phyloP scores from a whole-genome alignment of 2,113 vertebrate species.

The Corapipo altera region DNA sequence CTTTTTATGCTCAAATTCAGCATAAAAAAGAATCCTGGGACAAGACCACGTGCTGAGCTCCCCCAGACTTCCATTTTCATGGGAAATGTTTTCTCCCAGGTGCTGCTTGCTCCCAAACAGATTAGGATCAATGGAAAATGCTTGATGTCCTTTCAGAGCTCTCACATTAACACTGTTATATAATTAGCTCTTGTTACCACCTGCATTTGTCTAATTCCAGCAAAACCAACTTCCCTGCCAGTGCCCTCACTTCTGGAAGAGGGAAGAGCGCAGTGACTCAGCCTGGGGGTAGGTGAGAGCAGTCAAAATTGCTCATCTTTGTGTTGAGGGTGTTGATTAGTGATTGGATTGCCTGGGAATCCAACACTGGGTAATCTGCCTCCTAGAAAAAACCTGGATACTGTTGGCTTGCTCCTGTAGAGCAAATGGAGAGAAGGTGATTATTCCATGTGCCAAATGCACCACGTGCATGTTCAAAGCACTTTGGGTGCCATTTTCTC shows the following conservation, averaged over 20 bases:
- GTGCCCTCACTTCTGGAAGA: not conserved
- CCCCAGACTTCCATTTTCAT: not conserved
- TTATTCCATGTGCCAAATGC: constrained; percentile 29
- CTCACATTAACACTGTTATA: not conserved
- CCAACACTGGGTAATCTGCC: not conserved
- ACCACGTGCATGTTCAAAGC: not conserved
- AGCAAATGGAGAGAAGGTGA: not conserved
- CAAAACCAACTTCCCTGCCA: constrained; percentile 1
- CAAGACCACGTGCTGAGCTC: not conserved
- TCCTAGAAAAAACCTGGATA: not conserved
- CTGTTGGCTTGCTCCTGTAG: not conserved
- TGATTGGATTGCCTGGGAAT: constrained; percentile 7
- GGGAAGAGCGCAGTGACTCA: not conserved
- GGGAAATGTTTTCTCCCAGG: not conserved
- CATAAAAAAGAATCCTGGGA: not conserved
- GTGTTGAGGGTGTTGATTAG: not conserved
- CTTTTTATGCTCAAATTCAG: not conserved
- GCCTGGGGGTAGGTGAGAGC: not conserved
- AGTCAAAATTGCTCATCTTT: not conserved
- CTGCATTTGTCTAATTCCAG: constrained; percentile 25
- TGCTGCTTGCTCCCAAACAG: not conserved
- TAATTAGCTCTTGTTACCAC: not conserved
- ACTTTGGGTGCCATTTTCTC: not conserved
- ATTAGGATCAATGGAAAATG: not conserved
- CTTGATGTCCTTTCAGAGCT: not conserved